phyloP scores from a whole-genome alignment of 2,797 vertebrate genomes.

The Mico argentatus region DNA sequence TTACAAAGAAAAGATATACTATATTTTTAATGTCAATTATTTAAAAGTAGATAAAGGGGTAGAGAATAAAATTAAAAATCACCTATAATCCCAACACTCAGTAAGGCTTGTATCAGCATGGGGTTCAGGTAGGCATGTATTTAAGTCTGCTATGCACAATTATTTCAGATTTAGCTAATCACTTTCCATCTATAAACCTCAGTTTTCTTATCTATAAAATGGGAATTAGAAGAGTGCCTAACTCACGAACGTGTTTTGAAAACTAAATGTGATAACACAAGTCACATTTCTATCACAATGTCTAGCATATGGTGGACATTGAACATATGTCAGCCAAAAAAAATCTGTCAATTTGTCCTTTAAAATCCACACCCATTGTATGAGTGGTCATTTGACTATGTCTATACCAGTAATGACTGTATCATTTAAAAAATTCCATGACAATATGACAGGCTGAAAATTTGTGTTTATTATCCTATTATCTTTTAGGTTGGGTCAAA shows the following conservation, averaged over 20 bases:
- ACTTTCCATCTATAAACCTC: not conserved
- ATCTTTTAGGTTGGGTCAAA: not conserved
- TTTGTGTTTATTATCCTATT: not conserved
- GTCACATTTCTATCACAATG: not conserved
- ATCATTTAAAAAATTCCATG: not conserved
- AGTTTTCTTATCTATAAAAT: constrained; percentile 11
- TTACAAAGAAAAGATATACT: not conserved
- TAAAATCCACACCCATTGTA: not conserved
- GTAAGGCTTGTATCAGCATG: not conserved
- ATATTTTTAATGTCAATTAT: not conserved
- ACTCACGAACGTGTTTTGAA: not conserved
- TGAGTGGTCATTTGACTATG: not conserved
- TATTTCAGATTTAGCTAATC: not conserved
- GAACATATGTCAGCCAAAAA: not conserved
- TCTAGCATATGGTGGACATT: not conserved
- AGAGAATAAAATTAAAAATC: constrained; percentile 2
- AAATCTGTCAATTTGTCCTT: not conserved
- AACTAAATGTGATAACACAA: not conserved
- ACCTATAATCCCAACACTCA: not conserved
- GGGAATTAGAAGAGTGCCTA: not conserved
- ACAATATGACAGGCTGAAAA: not conserved
- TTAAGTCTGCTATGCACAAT: not conserved
- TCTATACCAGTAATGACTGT: not conserved
- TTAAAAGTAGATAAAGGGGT: not conserved
- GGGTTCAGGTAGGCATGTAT: not conserved